Evolutionary conservation across 2,113 vertebrate species (phyloP), one percentile per base, ranked within the genome.

Genomic region (Irena cyanogastra): DNA sequence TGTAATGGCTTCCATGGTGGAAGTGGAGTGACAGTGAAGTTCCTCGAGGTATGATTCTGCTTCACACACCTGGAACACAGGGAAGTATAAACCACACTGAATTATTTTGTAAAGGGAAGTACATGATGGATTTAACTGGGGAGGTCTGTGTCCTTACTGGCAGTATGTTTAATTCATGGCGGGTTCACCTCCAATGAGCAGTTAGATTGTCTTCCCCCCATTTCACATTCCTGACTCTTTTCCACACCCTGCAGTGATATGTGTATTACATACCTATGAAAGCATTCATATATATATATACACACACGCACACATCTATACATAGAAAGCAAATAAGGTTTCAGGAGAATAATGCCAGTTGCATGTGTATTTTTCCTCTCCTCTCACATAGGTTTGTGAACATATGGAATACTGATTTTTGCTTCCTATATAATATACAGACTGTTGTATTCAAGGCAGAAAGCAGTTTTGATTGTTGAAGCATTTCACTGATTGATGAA

Each of bases 391-490:
- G 57, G 16, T 84, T 90, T 95, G 41, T 83, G 42, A 70, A 90
- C 94, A 78, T 71, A 60, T 3, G 16, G 33, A 79, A 75, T 79
- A 83, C 60, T 77, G 70, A 65, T 71, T 90, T 94, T 86, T 89
- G 65, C 90, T 95, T 96, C 70, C 44, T 90, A 11, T 83, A n/a
- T 95, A 76, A 66, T 79, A 64, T 63, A 41, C 42, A 64, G 80
- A n/a, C 79, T 89, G 70, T 95, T 94, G 19, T 56, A 65, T 87
- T 95, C 87, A 89, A 95, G 86, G 92, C 94, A 72, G 77, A 89
- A 95, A 92, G 53, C 89, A 85, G 75, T 66, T 68, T 78, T 85
- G 42, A 50, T 91, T 87, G 15, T 75, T 33, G 47, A 72, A 88
- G n/a, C 75, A 74, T 66, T 54, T 88, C 33, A 52, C 59, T 90